Conservation (phyloP, 2,797 vertebrate genomes). For the Vultur gryphus region DNA sequence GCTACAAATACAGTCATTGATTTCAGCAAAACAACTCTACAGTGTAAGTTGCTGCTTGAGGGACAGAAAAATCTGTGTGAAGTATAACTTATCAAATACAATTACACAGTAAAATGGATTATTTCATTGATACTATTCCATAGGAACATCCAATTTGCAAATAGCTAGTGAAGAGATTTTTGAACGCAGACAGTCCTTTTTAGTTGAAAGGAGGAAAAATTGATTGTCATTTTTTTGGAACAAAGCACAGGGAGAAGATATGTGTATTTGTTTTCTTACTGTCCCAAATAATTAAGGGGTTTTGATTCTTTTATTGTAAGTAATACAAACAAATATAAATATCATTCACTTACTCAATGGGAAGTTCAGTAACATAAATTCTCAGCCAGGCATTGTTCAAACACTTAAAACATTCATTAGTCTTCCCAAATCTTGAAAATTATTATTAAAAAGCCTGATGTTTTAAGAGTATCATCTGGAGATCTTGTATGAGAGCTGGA, state of each 20-base stretch:
- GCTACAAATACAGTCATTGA: neutral
- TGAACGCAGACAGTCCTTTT: neutral
- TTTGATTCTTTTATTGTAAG: neutral
- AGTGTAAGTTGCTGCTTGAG: neutral
- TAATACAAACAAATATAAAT: neutral
- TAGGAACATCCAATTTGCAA: conserved; percentile 14
- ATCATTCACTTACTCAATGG: neutral
- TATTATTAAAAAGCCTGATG: neutral
- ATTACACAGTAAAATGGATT: conserved; percentile 47
- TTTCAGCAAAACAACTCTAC: neutral
- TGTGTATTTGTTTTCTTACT: neutral
- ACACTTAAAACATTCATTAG: neutral
- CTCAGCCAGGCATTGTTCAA: neutral
- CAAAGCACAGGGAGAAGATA: neutral
- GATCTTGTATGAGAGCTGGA: neutral
- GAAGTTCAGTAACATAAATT: neutral
- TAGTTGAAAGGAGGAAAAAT: neutral
- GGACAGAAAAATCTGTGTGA: conserved; percentile 12
- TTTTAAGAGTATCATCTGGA: neutral
- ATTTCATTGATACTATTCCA: neutral
- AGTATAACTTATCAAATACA: conserved; percentile 7
- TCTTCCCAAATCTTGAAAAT: neutral
- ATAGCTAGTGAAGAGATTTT: neutral
- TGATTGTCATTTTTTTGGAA: neutral
- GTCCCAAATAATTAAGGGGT: neutral